Conservation (phyloP, 2,797 vertebrate species). For the Amazonetta brasiliensis region DNA sequence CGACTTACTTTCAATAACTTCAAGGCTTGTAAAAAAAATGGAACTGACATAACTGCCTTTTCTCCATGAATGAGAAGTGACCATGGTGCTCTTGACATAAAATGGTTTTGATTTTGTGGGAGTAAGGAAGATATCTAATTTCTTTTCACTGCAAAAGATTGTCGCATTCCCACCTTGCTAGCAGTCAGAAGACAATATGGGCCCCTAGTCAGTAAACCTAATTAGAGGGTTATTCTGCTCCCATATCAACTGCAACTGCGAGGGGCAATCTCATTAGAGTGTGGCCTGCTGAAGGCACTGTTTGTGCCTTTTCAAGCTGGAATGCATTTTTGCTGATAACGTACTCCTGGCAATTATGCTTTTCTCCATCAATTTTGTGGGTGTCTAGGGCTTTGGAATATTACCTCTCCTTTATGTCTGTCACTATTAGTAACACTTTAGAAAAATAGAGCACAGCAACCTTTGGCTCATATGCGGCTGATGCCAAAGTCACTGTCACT, state of each 20-base stretch:
- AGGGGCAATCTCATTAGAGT: constrained; percentile 25
- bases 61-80: background rate
- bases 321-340: constrained; percentile 9
- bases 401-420: background rate
- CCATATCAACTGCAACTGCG: background rate
- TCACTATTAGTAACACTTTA: constrained; percentile 13
- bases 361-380: constrained; percentile 42
- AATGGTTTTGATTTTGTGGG: background rate
- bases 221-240: constrained; percentile 41
- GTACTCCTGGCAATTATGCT: background rate
- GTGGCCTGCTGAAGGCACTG: constrained; percentile 15
- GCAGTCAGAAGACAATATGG: background rate
- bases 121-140: background rate
- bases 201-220: background rate
- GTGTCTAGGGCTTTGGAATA: constrained; percentile 19
- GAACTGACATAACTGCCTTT: background rate
- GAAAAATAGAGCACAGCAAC: background rate
- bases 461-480: background rate
- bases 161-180: background rate
- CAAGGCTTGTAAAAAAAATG: background rate
- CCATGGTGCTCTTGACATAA: background rate
- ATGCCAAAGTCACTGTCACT: background rate
- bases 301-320: background rate
- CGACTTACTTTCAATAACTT: background rate
- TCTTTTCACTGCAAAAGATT: background rate